Conservation (phyloP, 2,888 invertebrate species). For the Girardia tigrina region DNA sequence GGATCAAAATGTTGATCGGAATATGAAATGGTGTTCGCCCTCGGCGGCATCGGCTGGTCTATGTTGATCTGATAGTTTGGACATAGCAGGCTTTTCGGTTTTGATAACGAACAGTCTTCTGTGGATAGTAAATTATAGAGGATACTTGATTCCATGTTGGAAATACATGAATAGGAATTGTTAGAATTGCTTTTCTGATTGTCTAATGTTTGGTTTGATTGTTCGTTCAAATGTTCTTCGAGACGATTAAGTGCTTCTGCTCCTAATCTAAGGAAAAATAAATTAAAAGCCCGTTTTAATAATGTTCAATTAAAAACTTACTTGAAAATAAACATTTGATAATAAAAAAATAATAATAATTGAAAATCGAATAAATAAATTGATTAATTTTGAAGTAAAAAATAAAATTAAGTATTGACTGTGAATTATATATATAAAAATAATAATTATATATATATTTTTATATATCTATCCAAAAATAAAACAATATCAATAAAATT, state of each 20-base stretch:
- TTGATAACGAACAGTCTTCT: not conserved
- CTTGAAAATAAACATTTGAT: conserved; percentile 19
- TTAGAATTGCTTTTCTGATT: not conserved
- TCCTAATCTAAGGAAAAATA: not conserved
- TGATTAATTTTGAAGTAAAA: no score
- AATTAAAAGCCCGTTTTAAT: no score
- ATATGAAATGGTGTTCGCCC: not conserved
- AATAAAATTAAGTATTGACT: no score
- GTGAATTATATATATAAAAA: no score
- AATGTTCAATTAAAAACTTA: no score
- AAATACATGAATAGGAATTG: not conserved
- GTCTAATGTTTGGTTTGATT: not conserved
- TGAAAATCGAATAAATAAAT: no score
- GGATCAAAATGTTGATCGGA: not conserved
- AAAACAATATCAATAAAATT: conserved; percentile 13
- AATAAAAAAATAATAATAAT: not conserved
- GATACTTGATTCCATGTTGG: conserved; percentile 16
- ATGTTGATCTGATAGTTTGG: not conserved
- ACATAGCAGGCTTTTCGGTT: not conserved
- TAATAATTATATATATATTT: no score
- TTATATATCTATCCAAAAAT: conserved; percentile 12
- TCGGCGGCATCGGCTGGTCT: not conserved
- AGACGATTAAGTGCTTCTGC: not conserved
- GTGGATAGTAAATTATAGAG: conserved; percentile 9
- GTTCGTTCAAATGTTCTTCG: not conserved